These are phyloP conservation scores for Epizoanthus ramosus DNA, from an alignment of 92 coral and sea anemone genomes.

Conservation along the genomic window DNA sequence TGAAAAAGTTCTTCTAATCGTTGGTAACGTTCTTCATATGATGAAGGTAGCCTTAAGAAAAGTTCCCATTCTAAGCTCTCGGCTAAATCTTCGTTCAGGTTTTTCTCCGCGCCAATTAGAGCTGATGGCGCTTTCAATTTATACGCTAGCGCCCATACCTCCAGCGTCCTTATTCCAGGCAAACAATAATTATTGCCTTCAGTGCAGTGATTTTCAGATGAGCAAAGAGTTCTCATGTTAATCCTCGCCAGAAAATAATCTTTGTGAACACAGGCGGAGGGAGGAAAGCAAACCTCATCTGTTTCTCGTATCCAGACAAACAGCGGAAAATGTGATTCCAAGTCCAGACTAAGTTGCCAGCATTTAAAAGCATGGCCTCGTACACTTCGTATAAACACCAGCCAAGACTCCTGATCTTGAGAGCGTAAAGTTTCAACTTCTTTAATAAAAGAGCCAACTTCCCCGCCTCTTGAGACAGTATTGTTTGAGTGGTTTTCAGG, in stretches of 20 bases:
- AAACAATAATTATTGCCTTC: not conserved
- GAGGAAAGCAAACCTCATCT: conserved; percentile 27
- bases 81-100: conserved; percentile 42
- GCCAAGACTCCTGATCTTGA: conserved; percentile 22
- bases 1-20: conserved; percentile 74
- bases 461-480: not conserved
- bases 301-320: conserved; percentile 61
- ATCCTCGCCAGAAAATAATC: conserved; percentile 54
- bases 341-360: not conserved
- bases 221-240: conserved; percentile 43
- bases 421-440: not conserved
- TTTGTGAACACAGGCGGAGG: conserved; percentile 51
- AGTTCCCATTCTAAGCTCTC: conserved; percentile 66
- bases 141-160: conserved; percentile 66
- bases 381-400: conserved; percentile 35
- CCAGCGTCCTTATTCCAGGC: conserved; percentile 34
- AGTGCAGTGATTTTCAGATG: conserved; percentile 7
- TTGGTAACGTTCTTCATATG: conserved; percentile 51
- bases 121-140: conserved; percentile 42
- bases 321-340: conserved; percentile 65
- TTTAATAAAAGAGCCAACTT: not conserved
- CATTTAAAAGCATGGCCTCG: conserved; percentile 41
- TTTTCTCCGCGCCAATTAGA: conserved; percentile 54
- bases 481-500: not conserved
- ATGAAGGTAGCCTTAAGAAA: conserved; percentile 64